Conservation (phyloP, 2,113 vertebrate genomes). For the Coracopsis vasa region DNA sequence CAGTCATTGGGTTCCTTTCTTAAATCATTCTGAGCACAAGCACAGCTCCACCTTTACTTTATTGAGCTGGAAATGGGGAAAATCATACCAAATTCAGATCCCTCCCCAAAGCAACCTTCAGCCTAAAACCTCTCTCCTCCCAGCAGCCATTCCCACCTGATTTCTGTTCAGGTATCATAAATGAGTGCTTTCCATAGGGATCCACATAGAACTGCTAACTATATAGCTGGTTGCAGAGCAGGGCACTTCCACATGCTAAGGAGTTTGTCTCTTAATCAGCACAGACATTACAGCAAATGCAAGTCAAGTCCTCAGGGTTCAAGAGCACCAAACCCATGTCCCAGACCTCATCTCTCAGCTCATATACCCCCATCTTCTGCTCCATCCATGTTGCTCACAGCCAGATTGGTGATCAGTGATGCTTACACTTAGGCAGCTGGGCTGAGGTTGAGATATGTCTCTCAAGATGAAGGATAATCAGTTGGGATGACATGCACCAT, state of each 20-base stretch:
- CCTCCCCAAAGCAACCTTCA: not conserved
- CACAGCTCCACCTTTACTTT: not conserved
- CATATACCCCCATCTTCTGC: not conserved
- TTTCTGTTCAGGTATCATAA: not conserved
- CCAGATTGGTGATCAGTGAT: not conserved
- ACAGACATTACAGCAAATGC: not conserved
- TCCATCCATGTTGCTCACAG: not conserved
- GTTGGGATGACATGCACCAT: not conserved
- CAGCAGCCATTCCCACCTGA: not conserved
- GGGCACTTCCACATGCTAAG: not conserved
- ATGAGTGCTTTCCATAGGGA: not conserved
- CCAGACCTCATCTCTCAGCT: not conserved
- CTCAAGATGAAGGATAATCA: not conserved
- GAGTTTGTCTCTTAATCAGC: not conserved
- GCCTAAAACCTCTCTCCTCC: not conserved
- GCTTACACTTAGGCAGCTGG: not conserved
- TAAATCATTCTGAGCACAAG: not conserved
- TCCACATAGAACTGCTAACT: not conserved
- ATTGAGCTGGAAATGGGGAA: not conserved
- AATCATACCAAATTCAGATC: not conserved
- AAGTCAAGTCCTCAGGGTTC: not conserved
- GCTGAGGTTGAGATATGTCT: not conserved
- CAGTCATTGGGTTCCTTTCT: not conserved
- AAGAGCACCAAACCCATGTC: not conserved
- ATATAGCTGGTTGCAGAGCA: not conserved